Evolutionary conservation across 1,140 invertebrate species (phyloP), one percentile per base, ranked within the genome.

Genomic region (Drosophila nigrodunni): DNA sequence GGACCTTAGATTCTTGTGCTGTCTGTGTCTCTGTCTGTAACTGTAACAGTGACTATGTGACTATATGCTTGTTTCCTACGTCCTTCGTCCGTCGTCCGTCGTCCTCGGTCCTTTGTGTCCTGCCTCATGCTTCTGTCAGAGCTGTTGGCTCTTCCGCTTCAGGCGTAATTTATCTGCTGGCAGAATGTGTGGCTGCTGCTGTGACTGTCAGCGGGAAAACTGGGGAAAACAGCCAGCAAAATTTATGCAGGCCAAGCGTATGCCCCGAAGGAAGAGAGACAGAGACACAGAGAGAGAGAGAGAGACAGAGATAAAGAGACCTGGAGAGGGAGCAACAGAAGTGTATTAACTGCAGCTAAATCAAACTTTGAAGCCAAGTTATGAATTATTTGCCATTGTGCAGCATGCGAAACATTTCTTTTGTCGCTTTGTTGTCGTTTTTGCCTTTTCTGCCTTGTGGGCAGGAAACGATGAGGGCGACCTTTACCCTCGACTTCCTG

Each of bases 351-450:
- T 89, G 83, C 83, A 83, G 77, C 85, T 88, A 89, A 89, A 88
- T 88, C 85, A 88, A 88, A 88, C 64, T 89, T 88, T 80, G 66
- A 74, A 88, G 77, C 83, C 83, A 78, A 88, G 83, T 83, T 88
- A 88, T 88, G 85, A 89, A 88, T 88, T 88, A 88, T 88, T 88
- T 88, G 85, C 69, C 80, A 82, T 87, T 89, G 85, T 82, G 76
- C 82, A 86, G 82, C 77, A 80, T 64, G 81, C 74, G 82, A 86
- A 85, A 85, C 78, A 75, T 81, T 85, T 79, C 80, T 85, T 30
- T 83, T 83, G 77, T 74, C 77, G 72, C 54, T 79, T 70, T 77
- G 65, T 81, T 39, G 58, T 72, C 64, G 71, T 64, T 30, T 30
- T 30, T 52, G 44, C 37, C 39, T 61, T 68, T 54, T 43, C 21